phyloP scores from a whole-genome alignment of 2,888 invertebrate species.

The Amiota communis region DNA sequence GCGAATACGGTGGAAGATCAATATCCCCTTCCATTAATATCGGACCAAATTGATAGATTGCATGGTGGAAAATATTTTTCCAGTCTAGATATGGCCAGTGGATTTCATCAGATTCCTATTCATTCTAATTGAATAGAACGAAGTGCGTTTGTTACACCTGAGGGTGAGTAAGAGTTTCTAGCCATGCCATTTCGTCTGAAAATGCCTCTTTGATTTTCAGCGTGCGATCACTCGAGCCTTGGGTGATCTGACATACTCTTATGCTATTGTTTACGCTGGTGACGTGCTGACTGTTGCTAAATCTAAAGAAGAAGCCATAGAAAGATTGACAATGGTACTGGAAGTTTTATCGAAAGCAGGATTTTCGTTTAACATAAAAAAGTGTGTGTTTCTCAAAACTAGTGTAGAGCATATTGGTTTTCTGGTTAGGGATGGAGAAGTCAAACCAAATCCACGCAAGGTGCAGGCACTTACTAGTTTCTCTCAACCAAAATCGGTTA shows the following conservation, averaged over 20 bases:
- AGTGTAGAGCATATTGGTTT: conserved; percentile 32
- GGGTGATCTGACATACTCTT: conserved; percentile 24
- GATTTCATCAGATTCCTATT: conserved; percentile 17
- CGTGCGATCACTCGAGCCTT: conserved; percentile 24
- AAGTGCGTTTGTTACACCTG: conserved; percentile 35
- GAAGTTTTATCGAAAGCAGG: conserved; percentile 23
- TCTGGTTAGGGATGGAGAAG: conserved; percentile 22
- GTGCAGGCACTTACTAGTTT: conserved; percentile 22
- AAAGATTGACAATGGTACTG: conserved; percentile 25
- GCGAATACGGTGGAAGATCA: too few species aligned
- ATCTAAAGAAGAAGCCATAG: conserved; percentile 31
- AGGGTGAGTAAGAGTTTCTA: conserved; percentile 32
- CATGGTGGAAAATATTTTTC: conserved; percentile 31
- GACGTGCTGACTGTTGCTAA: conserved; percentile 20
- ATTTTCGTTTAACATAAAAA: conserved; percentile 14
- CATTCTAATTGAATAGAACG: conserved; percentile 35
- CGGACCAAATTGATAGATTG: neutral
- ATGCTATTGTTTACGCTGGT: neutral
- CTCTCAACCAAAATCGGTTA: conserved; percentile 22
- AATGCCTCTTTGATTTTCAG: too few species aligned
- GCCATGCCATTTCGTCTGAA: conserved; percentile 24
- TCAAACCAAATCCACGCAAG: conserved; percentile 21
- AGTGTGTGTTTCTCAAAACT: conserved; percentile 13
- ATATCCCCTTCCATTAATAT: too few species aligned
- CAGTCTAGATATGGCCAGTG: conserved; percentile 33